Conservation (phyloP, 2,113 vertebrate species). For the Gobius niger region DNA sequence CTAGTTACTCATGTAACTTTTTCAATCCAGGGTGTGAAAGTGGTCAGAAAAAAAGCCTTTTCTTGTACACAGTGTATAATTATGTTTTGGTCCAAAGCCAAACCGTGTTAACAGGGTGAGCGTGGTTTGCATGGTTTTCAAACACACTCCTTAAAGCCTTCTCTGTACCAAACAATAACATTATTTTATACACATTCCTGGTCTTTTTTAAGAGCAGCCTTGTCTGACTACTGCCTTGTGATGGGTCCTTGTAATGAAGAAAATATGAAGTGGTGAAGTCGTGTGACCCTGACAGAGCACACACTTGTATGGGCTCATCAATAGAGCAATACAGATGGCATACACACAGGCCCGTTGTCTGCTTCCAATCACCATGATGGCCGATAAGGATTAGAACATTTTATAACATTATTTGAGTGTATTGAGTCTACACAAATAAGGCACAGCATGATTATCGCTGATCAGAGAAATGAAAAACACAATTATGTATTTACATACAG, state of each 20-base stretch:
- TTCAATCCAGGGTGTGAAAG: neutral
- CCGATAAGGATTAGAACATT: neutral
- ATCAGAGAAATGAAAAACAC: too few relatives aligned
- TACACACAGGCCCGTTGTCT: slow-evolving; percentile 22
- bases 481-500: too few relatives aligned
- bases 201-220: slow-evolving; percentile 23
- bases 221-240: slow-evolving; percentile 46
- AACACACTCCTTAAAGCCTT: neutral
- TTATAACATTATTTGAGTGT: neutral
- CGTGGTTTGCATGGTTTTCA: slow-evolving; percentile 2
- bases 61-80: neutral
- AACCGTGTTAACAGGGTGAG: neutral
- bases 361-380: neutral
- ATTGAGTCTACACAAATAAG: neutral
- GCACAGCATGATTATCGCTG: neutral
- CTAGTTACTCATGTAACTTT: neutral
- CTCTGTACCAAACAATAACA: neutral
- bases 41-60: neutral
- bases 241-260: slow-evolving; percentile 36
- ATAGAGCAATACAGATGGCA: slow-evolving; percentile 1
- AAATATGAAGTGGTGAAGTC: slow-evolving; percentile 39
- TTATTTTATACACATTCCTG: slow-evolving; percentile 29
- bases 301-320: slow-evolving; percentile 38
- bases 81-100: neutral
- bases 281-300: slow-evolving; percentile 53